Conservation (phyloP, 2,888 invertebrate species). For the Tricholauxania praeusta region DNA sequence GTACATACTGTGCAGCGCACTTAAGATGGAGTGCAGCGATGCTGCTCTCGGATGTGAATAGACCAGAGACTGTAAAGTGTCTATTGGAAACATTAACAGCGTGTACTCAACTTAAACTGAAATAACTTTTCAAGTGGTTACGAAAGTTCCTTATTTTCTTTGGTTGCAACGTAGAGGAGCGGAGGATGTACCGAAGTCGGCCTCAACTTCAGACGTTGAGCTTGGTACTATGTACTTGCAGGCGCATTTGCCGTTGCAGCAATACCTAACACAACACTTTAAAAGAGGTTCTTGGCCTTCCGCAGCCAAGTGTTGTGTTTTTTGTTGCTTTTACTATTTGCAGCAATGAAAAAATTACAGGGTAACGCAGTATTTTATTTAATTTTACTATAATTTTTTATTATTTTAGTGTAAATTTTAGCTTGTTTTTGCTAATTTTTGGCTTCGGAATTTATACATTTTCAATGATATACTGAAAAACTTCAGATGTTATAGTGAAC, state of each 20-base stretch:
- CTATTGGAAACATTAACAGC: slow-evolving; percentile 39
- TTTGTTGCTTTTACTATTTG: too few relatives aligned
- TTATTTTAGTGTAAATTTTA: too few relatives aligned
- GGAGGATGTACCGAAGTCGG: too few relatives aligned
- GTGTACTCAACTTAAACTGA: slow-evolving; percentile 39
- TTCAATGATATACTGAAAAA: too few relatives aligned
- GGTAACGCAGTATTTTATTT: too few relatives aligned
- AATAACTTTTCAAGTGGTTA: slow-evolving; percentile 41
- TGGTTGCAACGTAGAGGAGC: neutral
- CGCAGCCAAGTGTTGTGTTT: too few relatives aligned
- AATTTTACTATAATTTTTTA: too few relatives aligned
- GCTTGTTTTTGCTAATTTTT: too few relatives aligned
- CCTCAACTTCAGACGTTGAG: neutral
- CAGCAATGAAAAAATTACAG: too few relatives aligned
- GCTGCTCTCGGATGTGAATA: slow-evolving; percentile 11
- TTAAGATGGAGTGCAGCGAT: neutral
- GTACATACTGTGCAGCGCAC: slow-evolving; percentile 8
- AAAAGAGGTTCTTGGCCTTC: too few relatives aligned
- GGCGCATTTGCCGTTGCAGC: neutral
- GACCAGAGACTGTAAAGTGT: slow-evolving; percentile 18
- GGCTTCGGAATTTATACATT: too few relatives aligned
- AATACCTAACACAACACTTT: neutral
- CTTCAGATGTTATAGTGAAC: too few relatives aligned
- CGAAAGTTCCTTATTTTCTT: slow-evolving; percentile 28
- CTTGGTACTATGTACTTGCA: neutral